Evolutionary conservation across 2,113 vertebrate species (phyloP).

Genomic region (Thunnus thynnus): DNA sequence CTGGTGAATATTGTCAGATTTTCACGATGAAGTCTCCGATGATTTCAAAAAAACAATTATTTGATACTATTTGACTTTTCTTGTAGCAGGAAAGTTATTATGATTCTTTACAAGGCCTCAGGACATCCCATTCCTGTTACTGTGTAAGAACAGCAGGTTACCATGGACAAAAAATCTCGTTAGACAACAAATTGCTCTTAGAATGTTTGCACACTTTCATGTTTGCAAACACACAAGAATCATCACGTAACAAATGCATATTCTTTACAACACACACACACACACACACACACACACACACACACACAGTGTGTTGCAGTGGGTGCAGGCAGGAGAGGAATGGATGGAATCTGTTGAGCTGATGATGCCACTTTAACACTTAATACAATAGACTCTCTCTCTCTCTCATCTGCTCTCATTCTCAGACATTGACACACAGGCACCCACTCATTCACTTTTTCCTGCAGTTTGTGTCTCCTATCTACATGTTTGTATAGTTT

Average conservation of each 20-base stretch:
- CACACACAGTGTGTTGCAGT: neutral
- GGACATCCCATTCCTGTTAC: neutral
- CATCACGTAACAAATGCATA: neutral
- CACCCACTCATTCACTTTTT: neutral
- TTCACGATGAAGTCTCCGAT: too few species aligned
- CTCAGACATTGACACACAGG: neutral
- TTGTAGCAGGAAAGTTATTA: neutral
- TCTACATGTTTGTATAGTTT: neutral
- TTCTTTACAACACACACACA: neutral
- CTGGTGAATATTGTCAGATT: too few species aligned
- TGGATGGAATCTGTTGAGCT: slow-evolving; percentile 35
- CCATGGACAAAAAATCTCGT: slow-evolving; percentile 27
- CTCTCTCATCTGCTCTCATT: neutral
- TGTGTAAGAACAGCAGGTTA: slow-evolving; percentile 26
- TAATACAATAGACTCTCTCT: slow-evolving; percentile 11
- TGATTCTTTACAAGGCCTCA: neutral
- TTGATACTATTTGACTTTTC: neutral
- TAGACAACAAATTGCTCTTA: neutral
- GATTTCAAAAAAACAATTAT: neutral
- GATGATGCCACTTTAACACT: neutral
- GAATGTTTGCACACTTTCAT: slow-evolving; percentile 10
- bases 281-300: slow-evolving; percentile 6
- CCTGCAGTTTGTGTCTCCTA: neutral
- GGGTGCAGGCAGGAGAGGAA: slow-evolving; percentile 9
- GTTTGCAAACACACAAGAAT: neutral